Percentiles rank a stretch among this genome's conserved stretches.
Conservation (phyloP, 2,113 vertebrate species). For the Leucopsar rothschildi region DNA sequence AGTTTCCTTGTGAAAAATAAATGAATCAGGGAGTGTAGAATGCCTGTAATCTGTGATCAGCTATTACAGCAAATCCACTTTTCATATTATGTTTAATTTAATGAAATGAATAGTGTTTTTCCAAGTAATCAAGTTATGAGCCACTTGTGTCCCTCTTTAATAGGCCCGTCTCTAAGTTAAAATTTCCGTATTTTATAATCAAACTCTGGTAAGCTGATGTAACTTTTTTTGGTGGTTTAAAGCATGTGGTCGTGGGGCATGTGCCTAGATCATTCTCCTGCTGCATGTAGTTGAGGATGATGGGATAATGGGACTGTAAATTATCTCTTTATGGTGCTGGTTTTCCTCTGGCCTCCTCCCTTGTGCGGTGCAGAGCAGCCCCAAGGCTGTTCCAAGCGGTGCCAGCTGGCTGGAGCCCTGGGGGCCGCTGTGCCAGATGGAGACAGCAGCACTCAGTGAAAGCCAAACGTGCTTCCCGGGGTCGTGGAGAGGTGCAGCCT, state of each 20-base stretch:
- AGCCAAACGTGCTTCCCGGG: neutral
- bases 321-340: slow-evolving; percentile 11
- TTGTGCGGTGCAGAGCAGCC: slow-evolving; percentile 15
- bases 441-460: slow-evolving; percentile 1
- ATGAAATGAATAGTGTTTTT: slow-evolving; percentile 27
- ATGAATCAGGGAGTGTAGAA: neutral
- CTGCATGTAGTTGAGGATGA: neutral
- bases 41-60: slow-evolving; percentile 29
- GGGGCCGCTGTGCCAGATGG: slow-evolving; percentile 42
- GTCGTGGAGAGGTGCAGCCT: neutral
- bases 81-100: slow-evolving; percentile 28
- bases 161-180: neutral
- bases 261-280: neutral
- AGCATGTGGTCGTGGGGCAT: neutral
- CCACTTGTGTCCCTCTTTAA: neutral
- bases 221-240: neutral
- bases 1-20: slow-evolving; percentile 34
- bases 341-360: slow-evolving; percentile 12
- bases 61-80: slow-evolving; percentile 39
- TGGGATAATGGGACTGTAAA: slow-evolving; percentile 42
- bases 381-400: neutral
- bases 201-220: neutral
- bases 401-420: slow-evolving; percentile 40
- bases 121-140: slow-evolving; percentile 18
- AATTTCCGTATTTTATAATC: neutral